These are phyloP conservation scores for Andrena bicolor DNA, from an alignment of 2,888 invertebrate species.

Conservation along the genomic window DNA sequence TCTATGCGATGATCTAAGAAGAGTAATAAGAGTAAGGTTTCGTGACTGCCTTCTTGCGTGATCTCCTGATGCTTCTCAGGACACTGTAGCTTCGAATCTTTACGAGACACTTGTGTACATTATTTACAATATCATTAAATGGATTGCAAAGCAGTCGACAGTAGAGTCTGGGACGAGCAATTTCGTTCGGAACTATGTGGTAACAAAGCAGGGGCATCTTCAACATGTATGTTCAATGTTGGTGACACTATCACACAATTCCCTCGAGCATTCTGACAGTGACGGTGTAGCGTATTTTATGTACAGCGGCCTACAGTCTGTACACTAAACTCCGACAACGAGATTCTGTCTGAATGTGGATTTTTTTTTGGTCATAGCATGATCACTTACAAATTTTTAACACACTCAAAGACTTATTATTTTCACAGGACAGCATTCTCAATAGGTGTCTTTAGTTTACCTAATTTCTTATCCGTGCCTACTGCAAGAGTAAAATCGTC, in stretches of 20 bases:
- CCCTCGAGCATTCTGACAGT: constrained; percentile 19
- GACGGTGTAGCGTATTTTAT: constrained; percentile 62
- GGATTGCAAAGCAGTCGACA: neutral
- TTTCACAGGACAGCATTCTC: constrained; percentile 83
- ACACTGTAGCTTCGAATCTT: too few relatives aligned
- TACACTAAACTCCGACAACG: constrained; percentile 59
- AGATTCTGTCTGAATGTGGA: constrained; percentile 44
- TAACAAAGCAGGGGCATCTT: constrained; percentile 18
- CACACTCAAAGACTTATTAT: constrained; percentile 77
- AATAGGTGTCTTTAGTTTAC: constrained; percentile 82
- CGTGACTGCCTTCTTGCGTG: neutral
- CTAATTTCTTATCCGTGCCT: constrained; percentile 83
- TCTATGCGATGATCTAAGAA: constrained; percentile 43
- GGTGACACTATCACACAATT: constrained; percentile 1
- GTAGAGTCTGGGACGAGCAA: neutral
- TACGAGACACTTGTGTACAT: constrained; percentile 14
- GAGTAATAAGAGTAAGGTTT: neutral
- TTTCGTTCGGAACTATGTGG: neutral
- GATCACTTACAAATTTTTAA: constrained; percentile 83
- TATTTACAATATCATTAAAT: constrained; percentile 40
- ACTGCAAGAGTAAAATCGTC: constrained; percentile 79
- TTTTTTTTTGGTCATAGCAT: constrained; percentile 75
- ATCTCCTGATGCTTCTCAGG: neutral
- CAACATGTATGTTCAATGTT: neutral
- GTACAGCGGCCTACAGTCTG: constrained; percentile 71